Conservation (phyloP, 2,113 vertebrate genomes). For the human region DNA sequence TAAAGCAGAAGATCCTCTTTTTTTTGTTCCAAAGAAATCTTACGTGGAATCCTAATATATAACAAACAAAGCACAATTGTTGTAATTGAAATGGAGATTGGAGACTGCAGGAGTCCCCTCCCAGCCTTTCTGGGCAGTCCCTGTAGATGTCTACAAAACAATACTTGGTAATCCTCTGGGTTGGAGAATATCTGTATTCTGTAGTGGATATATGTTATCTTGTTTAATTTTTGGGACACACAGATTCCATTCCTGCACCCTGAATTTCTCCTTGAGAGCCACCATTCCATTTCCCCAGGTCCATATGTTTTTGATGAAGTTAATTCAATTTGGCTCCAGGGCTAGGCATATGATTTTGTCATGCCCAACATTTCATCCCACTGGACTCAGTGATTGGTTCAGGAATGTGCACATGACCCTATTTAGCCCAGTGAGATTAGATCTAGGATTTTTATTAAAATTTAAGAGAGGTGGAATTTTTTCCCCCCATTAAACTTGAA, state of each 20-base stretch:
- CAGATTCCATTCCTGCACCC: background rate
- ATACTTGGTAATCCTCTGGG: background rate
- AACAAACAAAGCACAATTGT: background rate
- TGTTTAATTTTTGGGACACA: background rate
- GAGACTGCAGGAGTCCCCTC: accelerated
- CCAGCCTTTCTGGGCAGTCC: background rate
- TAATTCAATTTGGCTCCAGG: background rate
- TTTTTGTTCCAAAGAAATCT: background rate
- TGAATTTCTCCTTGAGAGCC: background rate
- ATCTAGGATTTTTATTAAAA: background rate
- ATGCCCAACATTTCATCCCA: background rate
- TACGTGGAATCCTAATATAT: background rate
- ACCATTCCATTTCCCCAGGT: background rate
- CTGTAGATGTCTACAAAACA: background rate
- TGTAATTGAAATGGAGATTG: background rate
- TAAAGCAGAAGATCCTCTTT: background rate
- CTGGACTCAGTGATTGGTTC: background rate
- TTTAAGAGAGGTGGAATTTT: background rate
- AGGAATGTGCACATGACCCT: background rate
- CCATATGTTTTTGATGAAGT: background rate
- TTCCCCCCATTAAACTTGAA: background rate
- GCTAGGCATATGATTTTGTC: background rate
- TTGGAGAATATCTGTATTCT: background rate
- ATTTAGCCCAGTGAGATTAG: background rate
- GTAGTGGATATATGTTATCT: background rate